These are phyloP conservation scores for Monodelphis domestica DNA, from an alignment of 2,797 vertebrate genomes.

Conservation along the genomic window DNA sequence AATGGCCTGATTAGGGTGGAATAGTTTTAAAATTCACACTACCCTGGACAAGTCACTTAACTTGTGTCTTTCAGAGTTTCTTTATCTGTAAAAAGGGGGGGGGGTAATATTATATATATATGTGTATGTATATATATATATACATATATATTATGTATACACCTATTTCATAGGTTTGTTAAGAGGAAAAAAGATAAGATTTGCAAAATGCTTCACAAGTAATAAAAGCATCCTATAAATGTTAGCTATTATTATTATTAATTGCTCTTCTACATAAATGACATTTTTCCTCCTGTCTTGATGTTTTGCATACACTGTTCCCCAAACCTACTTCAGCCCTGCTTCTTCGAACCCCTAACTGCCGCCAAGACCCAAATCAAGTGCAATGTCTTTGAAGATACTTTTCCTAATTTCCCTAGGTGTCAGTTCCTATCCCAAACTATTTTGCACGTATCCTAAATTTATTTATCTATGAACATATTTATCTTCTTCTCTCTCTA, in stretches of 20 bases:
- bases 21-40: too few species aligned
- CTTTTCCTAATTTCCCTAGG: background rate
- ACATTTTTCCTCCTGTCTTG: background rate
- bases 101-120: too few species aligned
- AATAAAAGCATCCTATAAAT: too few species aligned
- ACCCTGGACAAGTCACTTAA: too few species aligned
- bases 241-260: too few species aligned
- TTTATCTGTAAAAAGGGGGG: too few species aligned
- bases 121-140: too few species aligned
- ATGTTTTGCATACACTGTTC: background rate
- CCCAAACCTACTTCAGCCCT: background rate
- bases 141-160: background rate
- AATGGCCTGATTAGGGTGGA: too few species aligned
- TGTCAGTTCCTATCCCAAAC: background rate
- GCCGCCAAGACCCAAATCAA: background rate
- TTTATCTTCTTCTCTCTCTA: background rate
- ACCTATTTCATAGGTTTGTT: too few species aligned
- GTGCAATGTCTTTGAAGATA: background rate
- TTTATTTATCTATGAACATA: background rate
- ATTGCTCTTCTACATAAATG: background rate
- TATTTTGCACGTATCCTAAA: background rate
- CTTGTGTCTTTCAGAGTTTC: too few species aligned
- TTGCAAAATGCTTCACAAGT: too few species aligned
- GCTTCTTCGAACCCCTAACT: background rate
- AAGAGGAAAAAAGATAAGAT: too few species aligned